Base-by-base conservation (phyloP, 1,140 invertebrate species). In the Drosophila yakuba region DNA sequence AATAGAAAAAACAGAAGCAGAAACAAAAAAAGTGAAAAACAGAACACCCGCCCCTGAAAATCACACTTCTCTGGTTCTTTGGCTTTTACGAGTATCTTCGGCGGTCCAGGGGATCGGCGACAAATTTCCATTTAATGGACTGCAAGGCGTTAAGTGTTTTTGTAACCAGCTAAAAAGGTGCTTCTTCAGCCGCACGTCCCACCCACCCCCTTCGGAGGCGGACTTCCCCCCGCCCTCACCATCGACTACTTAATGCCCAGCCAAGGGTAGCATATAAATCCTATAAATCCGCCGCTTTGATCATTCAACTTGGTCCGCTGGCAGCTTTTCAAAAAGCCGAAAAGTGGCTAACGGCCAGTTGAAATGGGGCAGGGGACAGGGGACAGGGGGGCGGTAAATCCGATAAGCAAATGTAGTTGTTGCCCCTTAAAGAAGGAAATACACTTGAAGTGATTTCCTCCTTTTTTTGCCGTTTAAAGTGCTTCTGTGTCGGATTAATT, bases 331-430 rank as follows among this genome's bases (percentile, higher is more conserved):
- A 71, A 71, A 82, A 83, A 83, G 80, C 76, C 80, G 76, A 83
- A 83, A 83, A 84, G 80, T 84, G 80, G 75, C 63, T 74, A 69
- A 67, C 76, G 71, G 67, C 36, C 39, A 50, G 17, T 20, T 7
- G 55, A 11, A 15, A 17, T 17, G 15, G 47, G 61, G 23, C 54
- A 39, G n/a, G 36, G 20, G 20, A 20, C 20, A 20, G 20, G 23
- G 2, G 23, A 4, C 23, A 25, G 23, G 23, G 23, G 23, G 41
- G 39, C 64, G 43, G 38, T 55, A 84, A 84, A 84, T 84, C 80
- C 80, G 80, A 84, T 84, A 84, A 84, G 80, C 80, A 84, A 84
- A 85, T 85, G 81, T 84, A 85, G 81, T 84, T 84, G 81, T 85
- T 63, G 58, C 62, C 80, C 61, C 80, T 80, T 79, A 63, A 80